A percentile compares a stretch with the other conserved stretches of the same genome.
Evolutionary conservation across 2,888 invertebrate genomes (phyloP).

Genomic region (Octodonta nipae): DNA sequence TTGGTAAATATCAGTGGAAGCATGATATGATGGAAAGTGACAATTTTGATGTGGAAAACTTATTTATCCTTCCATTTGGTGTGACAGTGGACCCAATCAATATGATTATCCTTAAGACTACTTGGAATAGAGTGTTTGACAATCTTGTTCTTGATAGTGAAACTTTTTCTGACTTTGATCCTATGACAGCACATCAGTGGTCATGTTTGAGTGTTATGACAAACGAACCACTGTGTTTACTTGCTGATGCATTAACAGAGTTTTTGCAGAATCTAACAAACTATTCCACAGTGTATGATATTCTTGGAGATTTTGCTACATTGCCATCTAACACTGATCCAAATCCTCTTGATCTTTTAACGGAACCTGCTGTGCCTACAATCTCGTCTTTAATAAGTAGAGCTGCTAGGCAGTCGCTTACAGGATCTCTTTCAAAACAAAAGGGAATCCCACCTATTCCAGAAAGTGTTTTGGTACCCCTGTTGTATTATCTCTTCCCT

Average conservation of each 20-base stretch:
- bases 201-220: constrained; percentile 52
- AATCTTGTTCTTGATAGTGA: constrained; percentile 78
- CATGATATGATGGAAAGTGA: constrained; percentile 47
- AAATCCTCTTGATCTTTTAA: constrained; percentile 53
- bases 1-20: constrained; percentile 47
- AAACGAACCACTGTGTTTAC: constrained; percentile 57
- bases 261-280: constrained; percentile 47
- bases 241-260: constrained; percentile 61
- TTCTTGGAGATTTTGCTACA: constrained; percentile 41
- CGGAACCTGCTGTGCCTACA: constrained; percentile 61
- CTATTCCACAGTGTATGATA: constrained; percentile 37
- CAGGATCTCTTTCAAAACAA: constrained; percentile 25
- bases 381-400: constrained; percentile 45
- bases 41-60: constrained; percentile 38
- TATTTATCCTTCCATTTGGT: constrained; percentile 66
- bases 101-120: constrained; percentile 61
- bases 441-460: constrained; percentile 62
- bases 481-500: constrained; percentile 76
- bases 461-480: constrained; percentile 58
- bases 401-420: constrained; percentile 39
- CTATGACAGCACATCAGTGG: constrained; percentile 70
- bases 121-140: constrained; percentile 78
- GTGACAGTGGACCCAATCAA: constrained; percentile 69
- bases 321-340: constrained; percentile 25
- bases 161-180: constrained; percentile 77